Base-by-base conservation (phyloP, 2,888 invertebrate genomes). In the Criorhina ranunculi region DNA sequence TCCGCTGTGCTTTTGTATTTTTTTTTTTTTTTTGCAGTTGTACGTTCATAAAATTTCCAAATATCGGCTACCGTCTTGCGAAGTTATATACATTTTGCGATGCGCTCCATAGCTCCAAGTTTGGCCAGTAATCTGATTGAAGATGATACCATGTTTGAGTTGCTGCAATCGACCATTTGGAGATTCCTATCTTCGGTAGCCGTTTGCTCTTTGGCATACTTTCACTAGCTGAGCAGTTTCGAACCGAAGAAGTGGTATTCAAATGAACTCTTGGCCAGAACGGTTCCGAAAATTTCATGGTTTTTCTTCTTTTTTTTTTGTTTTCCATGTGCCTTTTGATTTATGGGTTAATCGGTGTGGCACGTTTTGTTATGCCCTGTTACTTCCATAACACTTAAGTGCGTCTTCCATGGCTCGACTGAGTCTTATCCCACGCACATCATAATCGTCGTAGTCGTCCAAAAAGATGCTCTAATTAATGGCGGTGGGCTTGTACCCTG, bases 291-390 rank as follows among this genome's bases (percentile, higher is more conserved):
- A n/a, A n/a, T n/a, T n/a, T n/a, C n/a, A n/a, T 51, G 72, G n/a
- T n/a, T 53, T 60, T 42, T 44, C 60, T 57, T 29, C 4, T 24
- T 24, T 12, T 69, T 77, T 31, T 42, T 19, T 57, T 35, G n/a
- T n/a, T n/a, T n/a, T n/a, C n/a, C n/a, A n/a, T n/a, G n/a, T n/a
- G n/a, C n/a, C n/a, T 37, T 75, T 69, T 79, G 67, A 83, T 83
- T 83, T 83, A 83, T 79, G 83, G 73, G 83, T 83, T 79, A 79
- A 79, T 75, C 73, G 73, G 73, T 79, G 79, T 73, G 40, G 79
- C 83, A 75, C 83, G 79, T 83, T 78, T 67, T 53, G 72, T 46
- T 72, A 49, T 73, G 72, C 67, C 78, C 81, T 59, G 75, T 75
- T 69, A 75, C 67, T 55, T 80, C 60, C 51, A 69, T 37, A 29